phyloP scores from a whole-genome alignment of 2,888 invertebrate genomes.

The Antheraea assamensis region DNA sequence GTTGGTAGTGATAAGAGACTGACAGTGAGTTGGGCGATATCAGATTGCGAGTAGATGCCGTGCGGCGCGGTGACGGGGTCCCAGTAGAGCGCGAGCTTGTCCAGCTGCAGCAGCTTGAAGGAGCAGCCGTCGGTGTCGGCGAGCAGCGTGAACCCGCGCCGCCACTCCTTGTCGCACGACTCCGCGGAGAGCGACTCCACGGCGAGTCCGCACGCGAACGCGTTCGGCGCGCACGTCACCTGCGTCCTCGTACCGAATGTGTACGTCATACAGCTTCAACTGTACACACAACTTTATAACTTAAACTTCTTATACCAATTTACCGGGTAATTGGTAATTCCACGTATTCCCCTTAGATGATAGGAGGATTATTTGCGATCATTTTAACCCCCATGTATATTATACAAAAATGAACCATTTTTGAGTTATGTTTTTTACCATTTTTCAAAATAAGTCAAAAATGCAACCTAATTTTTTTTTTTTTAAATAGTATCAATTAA shows the following conservation, averaged over 20 bases:
- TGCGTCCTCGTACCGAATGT: constrained; percentile 97
- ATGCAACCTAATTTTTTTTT: too few species aligned
- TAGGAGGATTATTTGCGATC: too few species aligned
- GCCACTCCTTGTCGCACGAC: constrained; percentile 95
- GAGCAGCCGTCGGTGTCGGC: constrained; percentile 84
- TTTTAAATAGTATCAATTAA: too few species aligned
- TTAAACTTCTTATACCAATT: too few species aligned
- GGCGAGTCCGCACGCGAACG: constrained; percentile 93
- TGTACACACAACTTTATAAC: too few species aligned
- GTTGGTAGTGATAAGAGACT: constrained; percentile 31
- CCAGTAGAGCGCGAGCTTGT: constrained; percentile 95
- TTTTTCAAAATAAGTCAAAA: too few species aligned
- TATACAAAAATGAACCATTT: too few species aligned
- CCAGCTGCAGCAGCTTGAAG: constrained; percentile 95
- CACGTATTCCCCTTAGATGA: too few species aligned
- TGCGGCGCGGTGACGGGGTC: constrained; percentile 83
- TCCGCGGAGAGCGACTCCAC: constrained; percentile 94
- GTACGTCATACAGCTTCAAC: constrained; percentile 96
- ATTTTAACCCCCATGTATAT: too few species aligned
- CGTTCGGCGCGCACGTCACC: constrained; percentile 84
- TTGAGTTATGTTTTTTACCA: too few species aligned
- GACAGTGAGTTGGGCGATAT: constrained; percentile 87
- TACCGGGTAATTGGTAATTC: too few species aligned
- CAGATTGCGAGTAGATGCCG: constrained; percentile 86
- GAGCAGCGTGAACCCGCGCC: constrained; percentile 86